These are phyloP conservation scores for Oceanodroma tethys DNA, from an alignment of 2,113 vertebrate genomes.

Conservation along the genomic window DNA sequence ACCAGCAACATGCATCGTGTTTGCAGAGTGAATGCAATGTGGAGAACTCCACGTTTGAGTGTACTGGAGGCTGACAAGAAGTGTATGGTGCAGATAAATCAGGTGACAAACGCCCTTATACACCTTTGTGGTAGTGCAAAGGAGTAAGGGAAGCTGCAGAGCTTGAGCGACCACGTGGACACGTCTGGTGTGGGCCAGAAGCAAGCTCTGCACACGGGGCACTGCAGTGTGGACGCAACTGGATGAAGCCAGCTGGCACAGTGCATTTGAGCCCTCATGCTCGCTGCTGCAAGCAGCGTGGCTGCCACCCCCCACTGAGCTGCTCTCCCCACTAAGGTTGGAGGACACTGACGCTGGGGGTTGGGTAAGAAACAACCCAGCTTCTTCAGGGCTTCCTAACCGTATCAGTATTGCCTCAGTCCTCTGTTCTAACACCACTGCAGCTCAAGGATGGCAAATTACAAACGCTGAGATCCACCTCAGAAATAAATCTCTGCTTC, in stretches of 20 bases:
- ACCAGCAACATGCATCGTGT: accelerated
- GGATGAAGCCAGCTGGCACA: not conserved
- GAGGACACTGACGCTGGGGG: not conserved
- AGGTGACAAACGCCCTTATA: not conserved
- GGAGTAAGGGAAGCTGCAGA: not conserved
- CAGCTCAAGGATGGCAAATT: not conserved
- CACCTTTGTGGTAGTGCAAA: not conserved
- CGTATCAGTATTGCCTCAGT: not conserved
- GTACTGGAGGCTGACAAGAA: not conserved
- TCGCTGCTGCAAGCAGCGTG: not conserved
- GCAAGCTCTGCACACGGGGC: not conserved
- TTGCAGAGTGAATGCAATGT: not conserved
- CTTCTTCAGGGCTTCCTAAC: not conserved
- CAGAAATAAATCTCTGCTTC: not conserved
- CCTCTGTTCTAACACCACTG: not conserved
- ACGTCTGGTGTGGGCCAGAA: not conserved
- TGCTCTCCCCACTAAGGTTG: not conserved
- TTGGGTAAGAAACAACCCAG: not conserved
- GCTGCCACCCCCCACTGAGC: not conserved
- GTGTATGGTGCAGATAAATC: not conserved
- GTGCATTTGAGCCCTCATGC: not conserved
- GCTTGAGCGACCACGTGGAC: not conserved
- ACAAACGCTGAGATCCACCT: not conserved
- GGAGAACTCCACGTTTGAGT: not conserved
- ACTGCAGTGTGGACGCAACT: not conserved